Evolutionary conservation across 2,113 vertebrate species (phyloP), one percentile per base, ranked within the genome.

Genomic region (Pseudolaguvia tuberculata): DNA sequence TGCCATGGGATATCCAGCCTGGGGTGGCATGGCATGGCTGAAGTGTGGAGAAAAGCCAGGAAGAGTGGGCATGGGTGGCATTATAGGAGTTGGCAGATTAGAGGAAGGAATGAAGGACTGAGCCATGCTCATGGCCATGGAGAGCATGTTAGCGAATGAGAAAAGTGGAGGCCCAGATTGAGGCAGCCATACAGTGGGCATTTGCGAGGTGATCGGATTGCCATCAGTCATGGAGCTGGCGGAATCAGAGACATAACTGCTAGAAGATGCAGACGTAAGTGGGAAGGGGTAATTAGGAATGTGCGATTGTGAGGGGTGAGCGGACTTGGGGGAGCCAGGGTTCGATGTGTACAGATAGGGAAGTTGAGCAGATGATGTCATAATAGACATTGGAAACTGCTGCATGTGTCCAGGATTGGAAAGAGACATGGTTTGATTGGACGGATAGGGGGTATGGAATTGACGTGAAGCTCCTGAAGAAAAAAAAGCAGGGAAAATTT

Each of bases 91-190:
- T n/a, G 72, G 53, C n/a, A 89, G 39, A 69, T 62, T 81, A 1
- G 84, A 39, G 0, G 92, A 85, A 71, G 95, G 89, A 81, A 95
- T 87, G 78, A 91, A 91, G 1, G 94, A 95, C 78, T 98, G 96
- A 0, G 96, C 95, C 90, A 97, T 89, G 0, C 94, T 98, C 95
- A 98, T 97, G 57, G 96, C 95, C 90, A 98, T 88, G 18, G 96
- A 97, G 75, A 98, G 92, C 56, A 95, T 93, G 14, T 95, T 95
- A 31, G 94, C 96, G 63, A 97, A 78, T 31, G 95, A 95, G 65
- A 96, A 89, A 25, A 97, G 83, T 0, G 94, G 93, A 61, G 93
- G 82, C 0, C 39, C 39, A 8, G 88, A 81, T 69, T 92, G 80
- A 0, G 86, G 45, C 2, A 88, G 83, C 91, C 90, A 92, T 86